These are phyloP conservation scores for Ailurus styani DNA, from an alignment of 2,113 vertebrate genomes.

Conservation along the genomic window DNA sequence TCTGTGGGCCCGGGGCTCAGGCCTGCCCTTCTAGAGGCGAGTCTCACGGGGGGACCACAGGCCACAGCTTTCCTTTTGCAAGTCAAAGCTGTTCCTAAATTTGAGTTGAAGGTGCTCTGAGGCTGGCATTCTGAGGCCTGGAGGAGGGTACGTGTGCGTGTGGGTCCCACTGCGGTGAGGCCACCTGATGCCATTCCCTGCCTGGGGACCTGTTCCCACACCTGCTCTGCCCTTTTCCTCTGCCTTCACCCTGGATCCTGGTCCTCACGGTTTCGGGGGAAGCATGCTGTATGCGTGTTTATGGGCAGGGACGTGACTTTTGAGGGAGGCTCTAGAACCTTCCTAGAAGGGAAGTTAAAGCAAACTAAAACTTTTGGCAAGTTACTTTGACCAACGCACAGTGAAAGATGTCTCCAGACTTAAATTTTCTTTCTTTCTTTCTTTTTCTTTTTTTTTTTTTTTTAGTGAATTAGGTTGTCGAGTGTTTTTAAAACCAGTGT, in stretches of 20 bases:
- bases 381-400: not conserved
- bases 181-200: not conserved
- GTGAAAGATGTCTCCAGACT: not conserved
- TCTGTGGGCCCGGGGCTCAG: too few species aligned
- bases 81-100: not conserved
- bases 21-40: not conserved
- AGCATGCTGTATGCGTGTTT: rapidly evolving
- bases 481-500: not conserved
- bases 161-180: rapidly evolving
- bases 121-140: not conserved
- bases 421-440: not conserved
- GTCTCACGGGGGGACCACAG: not conserved
- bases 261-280: not conserved
- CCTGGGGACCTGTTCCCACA: not conserved
- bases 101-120: too few species aligned
- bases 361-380: not conserved
- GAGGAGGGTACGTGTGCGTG: rapidly evolving
- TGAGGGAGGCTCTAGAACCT: not conserved
- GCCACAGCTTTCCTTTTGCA: not conserved
- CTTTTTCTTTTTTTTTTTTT: not conserved
- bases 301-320: not conserved
- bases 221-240: not conserved
- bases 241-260: rapidly evolving
- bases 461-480: too few species aligned
- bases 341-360: not conserved